Percentiles rank a stretch among this genome's conserved stretches.
Evolutionary conservation across 2,888 invertebrate genomes (phyloP).

Genomic region (Cephus rjabovi): DNA sequence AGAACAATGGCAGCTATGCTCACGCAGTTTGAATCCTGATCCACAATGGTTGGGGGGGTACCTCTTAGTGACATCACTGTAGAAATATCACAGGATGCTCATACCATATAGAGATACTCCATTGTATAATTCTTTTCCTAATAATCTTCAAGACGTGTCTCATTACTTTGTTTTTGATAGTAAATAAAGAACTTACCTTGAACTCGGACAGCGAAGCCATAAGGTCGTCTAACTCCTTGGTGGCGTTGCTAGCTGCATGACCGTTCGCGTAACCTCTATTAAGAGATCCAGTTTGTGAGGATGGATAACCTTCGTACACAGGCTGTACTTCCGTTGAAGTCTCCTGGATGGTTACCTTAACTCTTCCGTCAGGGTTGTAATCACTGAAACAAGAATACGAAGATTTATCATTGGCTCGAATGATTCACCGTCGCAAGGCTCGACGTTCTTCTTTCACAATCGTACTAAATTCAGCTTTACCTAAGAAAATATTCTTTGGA

Average conservation of each 20-base stretch:
- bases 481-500: neutral
- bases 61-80: neutral
- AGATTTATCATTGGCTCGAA: neutral
- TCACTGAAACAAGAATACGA: constrained; percentile 44
- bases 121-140: neutral
- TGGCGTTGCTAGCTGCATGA: constrained; percentile 83
- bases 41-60: neutral
- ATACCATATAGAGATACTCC: neutral
- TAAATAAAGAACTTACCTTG: constrained; percentile 75
- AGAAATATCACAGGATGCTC: neutral
- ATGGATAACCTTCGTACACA: constrained; percentile 53
- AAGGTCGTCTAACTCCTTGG: constrained; percentile 93
- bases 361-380: constrained; percentile 60
- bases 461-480: neutral
- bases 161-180: neutral
- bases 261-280: constrained; percentile 55
- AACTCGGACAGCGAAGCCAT: constrained; percentile 97
- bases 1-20: neutral
- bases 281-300: constrained; percentile 50
- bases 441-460: neutral
- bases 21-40: neutral
- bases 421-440: constrained; percentile 7
- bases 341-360: constrained; percentile 67
- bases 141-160: neutral
- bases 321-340: constrained; percentile 64